A percentile compares a stretch with the other conserved stretches of the same genome.
These are phyloP conservation scores for Loripinus fragilis DNA, from an alignment of 2,888 invertebrate species.

Conservation along the genomic window DNA sequence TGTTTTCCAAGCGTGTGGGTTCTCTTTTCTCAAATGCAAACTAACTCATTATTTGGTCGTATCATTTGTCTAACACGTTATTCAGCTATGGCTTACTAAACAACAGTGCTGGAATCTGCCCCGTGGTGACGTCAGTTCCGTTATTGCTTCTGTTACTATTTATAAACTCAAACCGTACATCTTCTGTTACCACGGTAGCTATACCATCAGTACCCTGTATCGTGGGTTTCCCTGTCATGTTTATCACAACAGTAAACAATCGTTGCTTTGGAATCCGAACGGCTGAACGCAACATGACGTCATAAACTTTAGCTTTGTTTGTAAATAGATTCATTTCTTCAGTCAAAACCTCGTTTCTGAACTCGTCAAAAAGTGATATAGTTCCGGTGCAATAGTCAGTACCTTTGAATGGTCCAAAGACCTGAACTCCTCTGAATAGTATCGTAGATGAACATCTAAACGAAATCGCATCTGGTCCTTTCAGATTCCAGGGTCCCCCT, in stretches of 20 bases:
- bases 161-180: constrained; percentile 46
- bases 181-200: constrained; percentile 20
- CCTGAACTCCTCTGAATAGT: constrained; percentile 40
- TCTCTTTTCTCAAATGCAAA: too few species aligned
- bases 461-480: constrained; percentile 49
- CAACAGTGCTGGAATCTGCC: constrained; percentile 54
- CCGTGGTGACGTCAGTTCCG: constrained; percentile 51
- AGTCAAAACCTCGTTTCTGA: constrained; percentile 19
- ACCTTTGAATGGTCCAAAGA: constrained; percentile 40
- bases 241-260: constrained; percentile 36
- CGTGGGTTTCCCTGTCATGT: constrained; percentile 39
- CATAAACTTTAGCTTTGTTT: constrained; percentile 33
- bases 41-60: too few species aligned
- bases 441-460: constrained; percentile 46
- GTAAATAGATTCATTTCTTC: constrained; percentile 20
- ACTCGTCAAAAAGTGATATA: constrained; percentile 35
- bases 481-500: constrained; percentile 39
- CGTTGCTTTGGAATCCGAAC: constrained; percentile 23
- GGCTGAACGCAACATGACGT: constrained; percentile 36
- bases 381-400: constrained; percentile 27
- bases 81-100: constrained; percentile 30
- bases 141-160: constrained; percentile 54
- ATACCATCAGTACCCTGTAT: constrained; percentile 40
- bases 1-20: too few species aligned
- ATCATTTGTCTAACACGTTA: too few species aligned